These are phyloP conservation scores for Kryptolebias marmoratus DNA, from an alignment of 2,113 vertebrate genomes.

Conservation along the genomic window DNA sequence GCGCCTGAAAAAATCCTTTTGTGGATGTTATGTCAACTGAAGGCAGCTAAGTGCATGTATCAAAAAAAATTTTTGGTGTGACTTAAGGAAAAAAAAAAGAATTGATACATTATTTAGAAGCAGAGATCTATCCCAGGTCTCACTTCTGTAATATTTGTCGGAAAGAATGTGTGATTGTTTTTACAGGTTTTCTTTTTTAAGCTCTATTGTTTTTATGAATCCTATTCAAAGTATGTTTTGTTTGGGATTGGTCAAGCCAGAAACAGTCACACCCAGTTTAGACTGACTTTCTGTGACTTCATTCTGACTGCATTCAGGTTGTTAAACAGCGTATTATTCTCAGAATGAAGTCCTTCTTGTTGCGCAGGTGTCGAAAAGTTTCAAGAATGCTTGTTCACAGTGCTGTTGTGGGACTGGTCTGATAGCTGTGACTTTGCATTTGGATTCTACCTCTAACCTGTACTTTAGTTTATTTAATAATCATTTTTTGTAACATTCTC, in stretches of 20 bases:
- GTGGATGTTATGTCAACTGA: background rate
- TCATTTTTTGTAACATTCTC: background rate
- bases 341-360: constrained; percentile 49
- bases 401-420: background rate
- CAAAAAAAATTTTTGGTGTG: no score
- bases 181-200: background rate
- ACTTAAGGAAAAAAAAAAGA: no score
- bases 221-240: constrained; percentile 9
- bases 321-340: background rate
- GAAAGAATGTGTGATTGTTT: background rate
- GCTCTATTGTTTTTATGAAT: constrained; percentile 3
- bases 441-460: background rate
- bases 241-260: background rate
- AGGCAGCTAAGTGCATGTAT: background rate
- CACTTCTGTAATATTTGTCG: no score
- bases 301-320: background rate
- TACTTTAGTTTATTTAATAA: background rate
- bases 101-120: no score
- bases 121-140: no score
- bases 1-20: background rate
- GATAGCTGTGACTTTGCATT: background rate
- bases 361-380: background rate
- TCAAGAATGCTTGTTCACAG: background rate
- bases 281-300: background rate
- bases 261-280: background rate